Evolutionary conservation across 2,797 vertebrate genomes (phyloP).

Genomic region (Phoxinus dragarum): DNA sequence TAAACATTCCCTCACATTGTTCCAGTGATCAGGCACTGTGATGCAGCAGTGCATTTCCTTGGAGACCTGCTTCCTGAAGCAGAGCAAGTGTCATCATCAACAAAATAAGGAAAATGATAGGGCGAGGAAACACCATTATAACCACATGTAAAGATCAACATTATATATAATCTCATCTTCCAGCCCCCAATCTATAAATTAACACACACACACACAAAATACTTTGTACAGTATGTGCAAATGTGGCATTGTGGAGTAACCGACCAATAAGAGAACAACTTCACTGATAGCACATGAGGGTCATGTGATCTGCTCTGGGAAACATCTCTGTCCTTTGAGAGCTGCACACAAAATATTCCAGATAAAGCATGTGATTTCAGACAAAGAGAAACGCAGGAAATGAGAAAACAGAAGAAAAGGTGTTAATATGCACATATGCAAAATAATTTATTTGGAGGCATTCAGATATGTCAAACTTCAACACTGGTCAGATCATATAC

Average conservation of each 20-base stretch:
- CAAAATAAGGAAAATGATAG: slow-evolving; percentile 41
- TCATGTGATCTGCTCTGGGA: slow-evolving; percentile 75
- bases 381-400: slow-evolving; percentile 66
- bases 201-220: neutral
- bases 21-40: slow-evolving; percentile 51
- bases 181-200: slow-evolving; percentile 27
- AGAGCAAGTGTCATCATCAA: slow-evolving; percentile 63
- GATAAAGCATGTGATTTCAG: slow-evolving; percentile 70
- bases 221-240: slow-evolving; percentile 18
- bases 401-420: slow-evolving; percentile 52
- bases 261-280: slow-evolving; percentile 70
- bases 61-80: slow-evolving; percentile 53
- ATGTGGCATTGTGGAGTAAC: slow-evolving; percentile 60
- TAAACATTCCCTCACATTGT: slow-evolving; percentile 55
- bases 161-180: neutral
- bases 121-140: slow-evolving; percentile 42
- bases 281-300: slow-evolving; percentile 67
- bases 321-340: slow-evolving; percentile 72
- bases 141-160: slow-evolving; percentile 63
- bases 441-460: slow-evolving; percentile 52
- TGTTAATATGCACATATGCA: slow-evolving; percentile 19
- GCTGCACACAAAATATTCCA: slow-evolving; percentile 73
- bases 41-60: slow-evolving; percentile 56
- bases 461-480: slow-evolving; percentile 32
- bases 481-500: slow-evolving; percentile 5